These are phyloP conservation scores for Clunio marinus DNA, from an alignment of 2,888 invertebrate species.

Conservation along the genomic window DNA sequence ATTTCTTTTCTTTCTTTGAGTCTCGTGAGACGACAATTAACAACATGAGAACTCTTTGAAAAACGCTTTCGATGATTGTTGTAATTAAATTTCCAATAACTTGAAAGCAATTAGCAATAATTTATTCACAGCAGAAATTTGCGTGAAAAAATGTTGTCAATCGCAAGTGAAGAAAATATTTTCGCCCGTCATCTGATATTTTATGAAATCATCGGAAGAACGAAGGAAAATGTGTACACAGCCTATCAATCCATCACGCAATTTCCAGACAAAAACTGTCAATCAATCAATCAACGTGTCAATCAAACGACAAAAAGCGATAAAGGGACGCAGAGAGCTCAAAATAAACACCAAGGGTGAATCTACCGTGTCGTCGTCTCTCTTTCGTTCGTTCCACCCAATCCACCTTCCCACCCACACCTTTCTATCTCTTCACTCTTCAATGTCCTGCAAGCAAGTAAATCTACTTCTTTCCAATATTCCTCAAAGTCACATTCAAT, in stretches of 20 bases:
- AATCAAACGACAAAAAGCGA: background rate
- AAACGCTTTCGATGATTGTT: background rate
- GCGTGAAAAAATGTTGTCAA: no score
- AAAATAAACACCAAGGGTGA: background rate
- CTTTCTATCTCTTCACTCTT: background rate
- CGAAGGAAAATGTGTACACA: background rate
- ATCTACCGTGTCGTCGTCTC: background rate
- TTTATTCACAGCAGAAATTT: background rate
- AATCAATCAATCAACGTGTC: constrained; percentile 23
- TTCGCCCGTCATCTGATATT: background rate
- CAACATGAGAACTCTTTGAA: background rate
- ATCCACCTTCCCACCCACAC: background rate
- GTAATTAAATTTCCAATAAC: background rate
- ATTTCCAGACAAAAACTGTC: constrained; percentile 32
- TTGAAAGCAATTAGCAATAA: background rate
- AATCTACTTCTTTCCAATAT: constrained; percentile 20
- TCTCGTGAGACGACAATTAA: background rate
- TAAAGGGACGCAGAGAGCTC: background rate
- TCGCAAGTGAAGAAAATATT: background rate
- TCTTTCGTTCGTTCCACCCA: no score
- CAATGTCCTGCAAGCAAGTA: background rate
- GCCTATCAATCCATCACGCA: constrained; percentile 4
- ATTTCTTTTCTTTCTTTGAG: background rate
- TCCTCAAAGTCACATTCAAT: constrained; percentile 18
- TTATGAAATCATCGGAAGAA: background rate